Base-by-base conservation (phyloP, 2,888 invertebrate genomes). In the Argyra leucocephala region DNA sequence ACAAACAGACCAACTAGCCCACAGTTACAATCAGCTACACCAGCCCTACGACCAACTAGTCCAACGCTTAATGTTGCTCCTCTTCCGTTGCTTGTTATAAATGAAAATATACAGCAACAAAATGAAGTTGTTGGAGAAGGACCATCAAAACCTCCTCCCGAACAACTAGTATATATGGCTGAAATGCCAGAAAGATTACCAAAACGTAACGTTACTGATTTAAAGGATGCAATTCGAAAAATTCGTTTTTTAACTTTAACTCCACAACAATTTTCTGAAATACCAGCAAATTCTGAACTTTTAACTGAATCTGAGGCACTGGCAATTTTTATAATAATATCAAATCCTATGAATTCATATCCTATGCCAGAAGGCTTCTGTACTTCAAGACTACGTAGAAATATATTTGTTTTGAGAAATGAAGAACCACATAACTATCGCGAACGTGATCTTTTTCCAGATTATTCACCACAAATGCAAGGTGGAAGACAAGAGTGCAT, bases 211-310 rank as follows among this genome's bases (percentile, higher is more conserved):
- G 48, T 48, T 15, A 12, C 48, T n/a, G 48, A 48, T 48, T 48
- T 48, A 66, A 81, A 88, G 2, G 84, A 86, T 71, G 88, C 88
- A 0, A 81, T 91, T 1, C 86, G 86, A 74, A 89, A 91, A 78
- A 87, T 93, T 67, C 84, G 91, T 24, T 92, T 92, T 78, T 82
- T 92, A 15, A 90, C 90, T 0, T 80, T 93, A 70, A 86, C 86
- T 0, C 89, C 91, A 0, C 87, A 90, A 75, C 88, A 91, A 80
- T 92, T 93, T 76, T 91, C 92, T 0, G 89, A 89, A 72, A 90
- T 90, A 0, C 90, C 91, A 0, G 91, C 89, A 0, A 83, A 86
- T 63, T 91, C 91, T 18, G 80, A 82, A n/a, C 79, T 92, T 10
- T 81, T 93, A 26, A 83, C 86, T 0, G 87, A 90, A 76, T 83